Percentiles rank a stretch among this genome's conserved stretches.
Evolutionary conservation across 2,113 vertebrate genomes (phyloP).

Genomic region (Grallaria varia): DNA sequence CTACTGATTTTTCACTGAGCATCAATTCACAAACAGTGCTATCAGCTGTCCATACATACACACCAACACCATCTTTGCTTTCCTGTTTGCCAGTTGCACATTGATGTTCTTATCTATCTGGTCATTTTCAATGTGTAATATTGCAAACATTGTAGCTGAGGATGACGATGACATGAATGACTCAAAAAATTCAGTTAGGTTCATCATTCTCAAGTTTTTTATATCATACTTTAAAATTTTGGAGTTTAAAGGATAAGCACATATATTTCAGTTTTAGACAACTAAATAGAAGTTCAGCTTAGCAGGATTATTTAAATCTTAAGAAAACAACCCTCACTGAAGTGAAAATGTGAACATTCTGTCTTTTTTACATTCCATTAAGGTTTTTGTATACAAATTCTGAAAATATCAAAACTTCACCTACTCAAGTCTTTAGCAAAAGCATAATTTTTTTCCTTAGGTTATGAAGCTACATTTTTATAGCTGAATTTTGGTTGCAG

Average conservation of each 20-base stretch:
- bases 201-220: background rate
- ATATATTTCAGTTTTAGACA: background rate
- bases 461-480: background rate
- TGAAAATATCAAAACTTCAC: background rate
- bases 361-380: background rate
- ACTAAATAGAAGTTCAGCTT: background rate
- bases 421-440: background rate
- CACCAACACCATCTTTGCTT: background rate
- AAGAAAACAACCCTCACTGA: background rate
- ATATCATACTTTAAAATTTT: background rate
- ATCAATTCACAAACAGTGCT: background rate
- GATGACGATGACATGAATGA: background rate
- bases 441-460: background rate
- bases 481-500: background rate
- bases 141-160: background rate
- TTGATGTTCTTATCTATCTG: background rate
- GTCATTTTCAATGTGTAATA: background rate
- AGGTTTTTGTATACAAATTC: background rate
- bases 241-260: background rate
- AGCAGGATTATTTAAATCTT: background rate
- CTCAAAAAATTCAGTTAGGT: background rate
- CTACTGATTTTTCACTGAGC: background rate
- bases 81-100: background rate
- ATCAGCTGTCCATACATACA: background rate
- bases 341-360: background rate